Conservation (phyloP, 2,797 vertebrate species). For the Amblyraja radiata region DNA sequence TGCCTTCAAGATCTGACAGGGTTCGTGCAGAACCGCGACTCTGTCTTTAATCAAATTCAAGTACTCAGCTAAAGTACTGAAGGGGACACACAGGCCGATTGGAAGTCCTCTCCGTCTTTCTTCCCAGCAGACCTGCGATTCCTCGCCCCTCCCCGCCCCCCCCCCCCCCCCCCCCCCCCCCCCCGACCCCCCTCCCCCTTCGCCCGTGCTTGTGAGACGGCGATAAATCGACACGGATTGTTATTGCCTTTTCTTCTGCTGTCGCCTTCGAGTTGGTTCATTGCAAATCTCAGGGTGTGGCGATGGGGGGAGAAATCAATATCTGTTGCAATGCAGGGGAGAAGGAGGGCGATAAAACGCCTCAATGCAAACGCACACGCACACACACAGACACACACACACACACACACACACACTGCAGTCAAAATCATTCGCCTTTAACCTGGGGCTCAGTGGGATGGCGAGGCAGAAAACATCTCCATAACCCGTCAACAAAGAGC, state of each 20-base stretch:
- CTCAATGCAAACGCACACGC: no score
- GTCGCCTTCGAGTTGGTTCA: neutral
- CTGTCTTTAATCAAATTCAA: neutral
- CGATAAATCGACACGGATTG: neutral
- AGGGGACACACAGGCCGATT: neutral
- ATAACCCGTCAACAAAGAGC: neutral
- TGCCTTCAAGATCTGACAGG: neutral
- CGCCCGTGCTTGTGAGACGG: neutral
- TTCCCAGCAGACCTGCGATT: neutral
- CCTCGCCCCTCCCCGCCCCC: no score
- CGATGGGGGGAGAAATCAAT: neutral
- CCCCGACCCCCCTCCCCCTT: neutral
- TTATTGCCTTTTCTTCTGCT: neutral
- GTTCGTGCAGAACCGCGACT: neutral
- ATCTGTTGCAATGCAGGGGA: neutral
- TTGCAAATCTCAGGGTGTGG: neutral
- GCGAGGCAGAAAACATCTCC: neutral
- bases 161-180: neutral
- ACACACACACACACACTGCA: neutral
- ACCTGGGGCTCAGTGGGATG: neutral
- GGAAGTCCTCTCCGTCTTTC: neutral
- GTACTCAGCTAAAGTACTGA: neutral
- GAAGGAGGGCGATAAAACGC: neutral
- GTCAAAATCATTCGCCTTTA: neutral
- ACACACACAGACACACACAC: no score